Percentiles rank a stretch among this genome's conserved stretches.
phyloP scores from a whole-genome alignment of 1,140 invertebrate species.

The Triops longicaudatus region DNA sequence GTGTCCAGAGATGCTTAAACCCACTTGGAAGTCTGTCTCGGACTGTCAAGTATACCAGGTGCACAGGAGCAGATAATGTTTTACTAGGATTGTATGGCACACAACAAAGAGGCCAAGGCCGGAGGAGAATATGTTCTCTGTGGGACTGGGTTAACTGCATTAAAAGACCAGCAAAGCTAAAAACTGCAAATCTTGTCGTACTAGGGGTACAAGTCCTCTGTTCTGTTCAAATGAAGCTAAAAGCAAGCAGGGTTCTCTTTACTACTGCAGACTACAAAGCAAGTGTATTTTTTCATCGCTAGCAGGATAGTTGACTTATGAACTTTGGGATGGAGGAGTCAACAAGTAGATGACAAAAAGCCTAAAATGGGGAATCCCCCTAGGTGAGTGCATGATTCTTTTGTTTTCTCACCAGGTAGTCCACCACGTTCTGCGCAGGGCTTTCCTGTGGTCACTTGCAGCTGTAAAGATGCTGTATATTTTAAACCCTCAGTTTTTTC shows the following conservation, averaged over 20 bases:
- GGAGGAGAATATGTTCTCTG: no score
- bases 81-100: no score
- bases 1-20: no score
- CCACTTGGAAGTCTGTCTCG: no score
- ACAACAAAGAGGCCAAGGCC: no score
- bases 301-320: not conserved
- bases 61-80: no score
- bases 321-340: not conserved
- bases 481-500: not conserved
- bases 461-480: slow-evolving; percentile 8
- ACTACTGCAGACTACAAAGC: not conserved
- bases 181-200: no score
- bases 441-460: not conserved
- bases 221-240: not conserved
- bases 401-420: not conserved
- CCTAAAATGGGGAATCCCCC: not conserved
- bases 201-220: no score
- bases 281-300: not conserved
- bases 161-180: no score
- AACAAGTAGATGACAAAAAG: not conserved
- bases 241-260: not conserved
- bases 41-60: no score
- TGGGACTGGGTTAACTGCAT: no score
- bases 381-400: not conserved
- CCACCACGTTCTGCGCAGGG: not conserved